A percentile compares a stretch with the other conserved stretches of the same genome.
These are phyloP conservation scores for Listronotus bonariensis DNA, from an alignment of 1,140 invertebrate species.

Conservation along the genomic window DNA sequence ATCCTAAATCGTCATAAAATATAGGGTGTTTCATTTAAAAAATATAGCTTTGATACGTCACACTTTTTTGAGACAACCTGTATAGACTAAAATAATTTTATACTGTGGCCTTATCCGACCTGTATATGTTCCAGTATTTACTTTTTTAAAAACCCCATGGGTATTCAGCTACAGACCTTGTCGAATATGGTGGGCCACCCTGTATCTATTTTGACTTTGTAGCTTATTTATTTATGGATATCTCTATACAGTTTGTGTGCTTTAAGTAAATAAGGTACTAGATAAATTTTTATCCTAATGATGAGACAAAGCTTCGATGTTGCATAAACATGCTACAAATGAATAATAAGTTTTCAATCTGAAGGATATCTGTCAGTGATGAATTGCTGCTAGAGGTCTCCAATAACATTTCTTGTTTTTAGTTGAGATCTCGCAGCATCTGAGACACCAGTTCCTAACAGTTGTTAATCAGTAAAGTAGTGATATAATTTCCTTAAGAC, in stretches of 20 bases:
- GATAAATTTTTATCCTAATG: conserved; percentile 14
- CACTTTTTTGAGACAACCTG: no score
- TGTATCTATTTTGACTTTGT: conserved; percentile 19
- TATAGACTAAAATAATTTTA: no score
- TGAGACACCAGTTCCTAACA: conserved; percentile 36
- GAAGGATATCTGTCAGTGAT: conserved; percentile 50
- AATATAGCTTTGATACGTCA: no score
- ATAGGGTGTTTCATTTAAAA: no score
- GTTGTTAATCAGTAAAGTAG: no score
- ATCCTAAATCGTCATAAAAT: no score
- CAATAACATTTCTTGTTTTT: conserved; percentile 24
- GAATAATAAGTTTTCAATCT: conserved; percentile 56
- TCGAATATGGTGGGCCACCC: no score
- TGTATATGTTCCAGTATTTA: no score
- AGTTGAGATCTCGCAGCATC: conserved; percentile 51
- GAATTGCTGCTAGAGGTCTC: conserved; percentile 54
- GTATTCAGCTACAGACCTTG: no score
- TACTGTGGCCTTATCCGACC: no score
- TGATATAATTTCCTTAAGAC: background rate
- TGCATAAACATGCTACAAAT: conserved; percentile 21
- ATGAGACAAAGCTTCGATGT: conserved; percentile 27
- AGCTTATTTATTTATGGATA: background rate
- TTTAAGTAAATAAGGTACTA: no score
- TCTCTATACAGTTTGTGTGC: background rate
- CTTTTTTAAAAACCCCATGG: no score